A percentile compares a stretch with the other conserved stretches of the same genome.
These are phyloP conservation scores for Ageneiosus marmoratus DNA, from an alignment of 2,113 vertebrate genomes.

Conservation along the genomic window DNA sequence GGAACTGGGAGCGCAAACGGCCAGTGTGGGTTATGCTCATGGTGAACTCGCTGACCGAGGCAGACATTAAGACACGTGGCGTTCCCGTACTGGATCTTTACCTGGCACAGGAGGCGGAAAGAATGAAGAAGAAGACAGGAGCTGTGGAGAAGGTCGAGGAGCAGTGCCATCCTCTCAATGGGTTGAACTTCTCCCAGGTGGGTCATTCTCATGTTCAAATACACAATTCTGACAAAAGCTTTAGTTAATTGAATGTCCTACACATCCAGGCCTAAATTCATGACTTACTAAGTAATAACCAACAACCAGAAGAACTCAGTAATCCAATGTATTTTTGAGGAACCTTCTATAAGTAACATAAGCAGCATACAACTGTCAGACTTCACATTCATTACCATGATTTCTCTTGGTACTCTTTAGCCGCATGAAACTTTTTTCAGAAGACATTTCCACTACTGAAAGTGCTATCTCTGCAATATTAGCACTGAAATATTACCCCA, in stretches of 20 bases:
- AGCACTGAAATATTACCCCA: background rate
- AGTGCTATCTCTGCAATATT: background rate
- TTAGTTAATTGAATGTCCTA: background rate
- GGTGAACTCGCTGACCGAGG: conserved; percentile 86
- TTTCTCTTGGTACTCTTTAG: background rate
- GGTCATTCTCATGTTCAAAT: conserved; percentile 46
- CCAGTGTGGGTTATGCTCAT: conserved; percentile 91
- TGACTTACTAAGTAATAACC: background rate
- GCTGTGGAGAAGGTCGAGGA: conserved; percentile 91
- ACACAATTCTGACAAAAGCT: background rate
- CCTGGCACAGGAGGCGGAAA: conserved; percentile 86
- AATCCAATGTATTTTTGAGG: background rate
- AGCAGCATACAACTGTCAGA: background rate
- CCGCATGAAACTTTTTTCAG: background rate
- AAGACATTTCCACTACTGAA: background rate
- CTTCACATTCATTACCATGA: background rate
- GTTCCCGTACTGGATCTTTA: conserved; percentile 85
- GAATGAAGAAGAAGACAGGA: conserved; percentile 82
- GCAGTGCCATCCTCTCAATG: conserved; percentile 87
- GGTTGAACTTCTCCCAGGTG: conserved; percentile 90
- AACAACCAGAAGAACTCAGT: background rate
- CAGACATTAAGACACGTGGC: conserved; percentile 81
- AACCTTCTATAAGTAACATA: background rate
- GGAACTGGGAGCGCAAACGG: conserved; percentile 87
- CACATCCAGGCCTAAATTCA: background rate